Conservation (phyloP, 1,140 invertebrate species). For the Ganaspis sp. region DNA sequence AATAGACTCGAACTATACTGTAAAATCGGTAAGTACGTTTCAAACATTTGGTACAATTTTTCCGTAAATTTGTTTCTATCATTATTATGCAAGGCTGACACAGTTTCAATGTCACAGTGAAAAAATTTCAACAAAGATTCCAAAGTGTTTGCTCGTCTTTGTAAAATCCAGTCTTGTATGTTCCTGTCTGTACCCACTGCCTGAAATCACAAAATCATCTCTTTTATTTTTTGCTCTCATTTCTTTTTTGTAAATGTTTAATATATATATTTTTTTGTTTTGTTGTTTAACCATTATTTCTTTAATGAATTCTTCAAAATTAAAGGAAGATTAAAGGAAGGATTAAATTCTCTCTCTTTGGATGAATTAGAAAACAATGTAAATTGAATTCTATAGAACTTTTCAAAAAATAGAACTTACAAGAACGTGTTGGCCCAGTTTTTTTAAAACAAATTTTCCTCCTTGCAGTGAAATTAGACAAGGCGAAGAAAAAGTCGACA, state of each 20-base stretch:
- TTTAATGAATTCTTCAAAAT: too few relatives aligned
- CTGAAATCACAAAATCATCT: slow-evolving; percentile 71
- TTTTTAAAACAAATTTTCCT: slow-evolving; percentile 88
- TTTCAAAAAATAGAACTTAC: slow-evolving; percentile 75
- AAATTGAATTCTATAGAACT: slow-evolving; percentile 30
- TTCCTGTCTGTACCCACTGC: slow-evolving; percentile 90
- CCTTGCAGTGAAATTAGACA: slow-evolving; percentile 86
- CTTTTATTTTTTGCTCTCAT: neutral
- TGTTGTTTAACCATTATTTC: too few relatives aligned
- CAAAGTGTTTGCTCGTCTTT: slow-evolving; percentile 84
- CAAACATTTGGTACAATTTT: slow-evolving; percentile 88
- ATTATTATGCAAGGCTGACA: slow-evolving; percentile 79
- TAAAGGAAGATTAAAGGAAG: too few relatives aligned
- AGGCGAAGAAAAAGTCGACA: slow-evolving; percentile 84
- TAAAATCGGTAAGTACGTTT: slow-evolving; percentile 88
- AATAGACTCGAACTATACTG: slow-evolving; percentile 87
- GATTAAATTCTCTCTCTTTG: too few relatives aligned
- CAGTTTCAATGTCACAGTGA: slow-evolving; percentile 84
- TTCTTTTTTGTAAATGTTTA: too few relatives aligned
- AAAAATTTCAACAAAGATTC: slow-evolving; percentile 86
- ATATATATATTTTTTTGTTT: too few relatives aligned
- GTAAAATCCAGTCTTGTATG: slow-evolving; percentile 86
- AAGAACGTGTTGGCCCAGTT: slow-evolving; percentile 86
- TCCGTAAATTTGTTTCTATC: slow-evolving; percentile 82
- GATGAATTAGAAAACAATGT: too few relatives aligned